Percentiles rank a stretch among this genome's conserved stretches.
phyloP scores from a whole-genome alignment of 1,140 invertebrate species.

The Cyclargus thomasi region DNA sequence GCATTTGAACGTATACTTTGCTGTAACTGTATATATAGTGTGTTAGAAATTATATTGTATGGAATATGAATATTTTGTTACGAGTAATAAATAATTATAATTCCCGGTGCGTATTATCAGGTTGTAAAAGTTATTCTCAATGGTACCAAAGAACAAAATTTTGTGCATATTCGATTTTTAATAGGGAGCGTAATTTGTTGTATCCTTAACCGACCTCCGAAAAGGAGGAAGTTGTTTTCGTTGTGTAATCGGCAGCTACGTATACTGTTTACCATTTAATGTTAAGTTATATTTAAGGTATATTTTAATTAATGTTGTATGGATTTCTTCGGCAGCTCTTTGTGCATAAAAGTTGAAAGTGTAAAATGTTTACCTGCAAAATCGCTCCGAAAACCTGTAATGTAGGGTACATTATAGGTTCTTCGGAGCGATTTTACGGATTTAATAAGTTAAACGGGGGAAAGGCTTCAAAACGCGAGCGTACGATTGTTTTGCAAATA shows the following conservation, averaged over 20 bases:
- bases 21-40: neutral
- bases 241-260: neutral
- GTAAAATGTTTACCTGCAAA: neutral
- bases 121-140: conserved; percentile 27
- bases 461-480: neutral
- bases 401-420: neutral
- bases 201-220: conserved; percentile 1
- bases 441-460: neutral
- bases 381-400: neutral
- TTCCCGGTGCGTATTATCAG: conserved; percentile 12
- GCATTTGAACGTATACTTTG: neutral
- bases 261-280: neutral
- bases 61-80: conserved; percentile 16
- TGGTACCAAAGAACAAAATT: conserved; percentile 56
- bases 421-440: neutral
- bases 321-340: neutral
- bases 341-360: neutral
- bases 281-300: neutral
- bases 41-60: conserved; percentile 13
- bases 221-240: neutral
- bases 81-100: conserved; percentile 6
- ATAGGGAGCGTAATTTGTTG: neutral
- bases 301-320: neutral
- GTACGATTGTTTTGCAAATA: neutral
- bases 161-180: conserved; percentile 33